Base-by-base conservation (phyloP, 1,140 invertebrate genomes). In the Oppia nitens region DNA sequence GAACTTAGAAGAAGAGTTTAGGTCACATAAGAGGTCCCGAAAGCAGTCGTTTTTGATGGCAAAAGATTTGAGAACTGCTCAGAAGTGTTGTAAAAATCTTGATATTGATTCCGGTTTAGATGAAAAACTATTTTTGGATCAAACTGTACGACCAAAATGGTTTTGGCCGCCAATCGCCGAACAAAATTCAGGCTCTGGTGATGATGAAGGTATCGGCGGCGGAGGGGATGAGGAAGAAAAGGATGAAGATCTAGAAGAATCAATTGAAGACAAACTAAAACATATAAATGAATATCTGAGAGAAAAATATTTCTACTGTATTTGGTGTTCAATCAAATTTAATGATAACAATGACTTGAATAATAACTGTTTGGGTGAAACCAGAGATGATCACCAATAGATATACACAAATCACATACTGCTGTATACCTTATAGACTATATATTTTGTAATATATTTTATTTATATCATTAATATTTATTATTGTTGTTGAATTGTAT, bases 301-400 rank as follows among this genome's bases (percentile, higher is more conserved):
- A 20, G 4, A 50, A 21, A 50, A 50, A 50, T 50, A 50, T 50
- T 50, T 50, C 20, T 50, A 50, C 20, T 50, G 48, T 24, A 50
- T 50, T 50, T 50, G 48, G 48, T 50, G 48, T 50, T 6, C 4
- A 21, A 24, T 50, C 11, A 50, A 50, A 50, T 50, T 50, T 50
- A 50, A 17, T 40, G 32, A 40, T 40, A 40, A 17, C 17, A 40
- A 40, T 40, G 32, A 40, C 17, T 9, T 40, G 6, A 40, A 40
- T 40, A 17, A 40, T 6, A 40, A 40, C 32, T 40, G 32, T 40
- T 40, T 17, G 32, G 32, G 32, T 40, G 32, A 40, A 6, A 40
- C 32, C 17, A 40, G 32, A 40, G 32, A 40, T 40, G 17, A 40
- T 9, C 32, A 40, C n/a, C n/a, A n/a, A n/a, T n/a, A n/a, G n/a